Evolutionary conservation across 1,140 invertebrate species (phyloP).

Genomic region (Bicyclus anynana): DNA sequence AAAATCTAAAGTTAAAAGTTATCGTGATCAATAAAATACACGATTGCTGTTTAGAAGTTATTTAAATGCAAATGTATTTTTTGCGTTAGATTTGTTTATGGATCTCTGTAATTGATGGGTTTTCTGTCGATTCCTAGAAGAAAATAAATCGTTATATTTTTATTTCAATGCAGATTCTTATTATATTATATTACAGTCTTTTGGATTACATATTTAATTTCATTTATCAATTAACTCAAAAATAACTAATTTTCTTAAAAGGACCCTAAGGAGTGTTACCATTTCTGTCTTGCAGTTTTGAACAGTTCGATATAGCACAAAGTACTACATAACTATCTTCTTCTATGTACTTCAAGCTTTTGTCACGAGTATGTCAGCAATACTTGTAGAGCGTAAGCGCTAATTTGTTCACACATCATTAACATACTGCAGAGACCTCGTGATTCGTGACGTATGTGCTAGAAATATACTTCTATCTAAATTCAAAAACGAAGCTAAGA

Average conservation of each 20-base stretch:
- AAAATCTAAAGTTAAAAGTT: too few relatives aligned
- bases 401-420: constrained; percentile 7
- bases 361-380: background rate
- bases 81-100: too few relatives aligned
- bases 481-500: too few relatives aligned
- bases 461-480: background rate
- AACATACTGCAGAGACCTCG: constrained; percentile 1
- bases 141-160: too few relatives aligned
- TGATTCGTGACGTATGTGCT: constrained; percentile 2
- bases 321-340: background rate
- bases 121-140: too few relatives aligned
- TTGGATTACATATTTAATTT: too few relatives aligned
- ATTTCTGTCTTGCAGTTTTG: constrained; percentile 1
- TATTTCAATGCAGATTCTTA: too few relatives aligned
- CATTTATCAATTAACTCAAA: background rate
- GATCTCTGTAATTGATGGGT: too few relatives aligned
- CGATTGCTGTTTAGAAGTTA: too few relatives aligned
- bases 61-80: too few relatives aligned
- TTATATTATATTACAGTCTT: too few relatives aligned
- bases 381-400: background rate
- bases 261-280: background rate
- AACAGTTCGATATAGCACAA: background rate
- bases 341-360: constrained; percentile 4
- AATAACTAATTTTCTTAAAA: background rate
- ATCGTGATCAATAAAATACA: too few relatives aligned